phyloP scores from a whole-genome alignment of 2,113 vertebrate genomes.

The Thalassarche chlororhynchos region DNA sequence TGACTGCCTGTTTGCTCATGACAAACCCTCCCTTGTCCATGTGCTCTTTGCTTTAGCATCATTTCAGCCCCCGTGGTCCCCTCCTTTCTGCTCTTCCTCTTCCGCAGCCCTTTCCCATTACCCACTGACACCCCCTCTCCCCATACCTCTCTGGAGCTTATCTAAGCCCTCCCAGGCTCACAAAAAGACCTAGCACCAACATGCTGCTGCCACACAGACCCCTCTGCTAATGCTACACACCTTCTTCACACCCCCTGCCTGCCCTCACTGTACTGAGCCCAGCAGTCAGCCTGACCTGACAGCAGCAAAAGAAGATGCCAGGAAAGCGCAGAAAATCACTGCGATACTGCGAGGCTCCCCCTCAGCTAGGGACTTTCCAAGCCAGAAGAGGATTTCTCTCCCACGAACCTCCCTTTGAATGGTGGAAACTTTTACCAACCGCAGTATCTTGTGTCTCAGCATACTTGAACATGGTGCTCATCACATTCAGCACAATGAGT shows the following conservation, averaged over 20 bases:
- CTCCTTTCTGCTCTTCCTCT: neutral
- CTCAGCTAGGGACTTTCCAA: neutral
- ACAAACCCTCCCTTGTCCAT: neutral
- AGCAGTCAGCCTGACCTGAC: neutral
- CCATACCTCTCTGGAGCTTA: neutral
- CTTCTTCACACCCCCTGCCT: neutral
- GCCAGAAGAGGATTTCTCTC: neutral
- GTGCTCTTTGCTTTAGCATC: neutral
- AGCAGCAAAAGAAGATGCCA: neutral
- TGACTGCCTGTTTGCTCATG: neutral
- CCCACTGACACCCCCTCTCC: neutral
- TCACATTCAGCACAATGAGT: neutral
- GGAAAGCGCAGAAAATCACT: neutral
- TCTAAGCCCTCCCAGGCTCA: neutral
- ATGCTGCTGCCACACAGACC: neutral
- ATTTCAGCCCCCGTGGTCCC: accelerated
- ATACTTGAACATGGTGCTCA: neutral
- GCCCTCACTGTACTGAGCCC: accelerated
- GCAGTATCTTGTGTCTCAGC: neutral
- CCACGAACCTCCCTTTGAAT: accelerated
- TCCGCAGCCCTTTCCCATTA: neutral
- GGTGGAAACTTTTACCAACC: neutral
- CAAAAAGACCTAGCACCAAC: neutral
- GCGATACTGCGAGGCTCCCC: accelerated
- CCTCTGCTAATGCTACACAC: neutral